Evolutionary conservation across 2,113 vertebrate species (phyloP).

Genomic region (Pelecanoides urinatrix): DNA sequence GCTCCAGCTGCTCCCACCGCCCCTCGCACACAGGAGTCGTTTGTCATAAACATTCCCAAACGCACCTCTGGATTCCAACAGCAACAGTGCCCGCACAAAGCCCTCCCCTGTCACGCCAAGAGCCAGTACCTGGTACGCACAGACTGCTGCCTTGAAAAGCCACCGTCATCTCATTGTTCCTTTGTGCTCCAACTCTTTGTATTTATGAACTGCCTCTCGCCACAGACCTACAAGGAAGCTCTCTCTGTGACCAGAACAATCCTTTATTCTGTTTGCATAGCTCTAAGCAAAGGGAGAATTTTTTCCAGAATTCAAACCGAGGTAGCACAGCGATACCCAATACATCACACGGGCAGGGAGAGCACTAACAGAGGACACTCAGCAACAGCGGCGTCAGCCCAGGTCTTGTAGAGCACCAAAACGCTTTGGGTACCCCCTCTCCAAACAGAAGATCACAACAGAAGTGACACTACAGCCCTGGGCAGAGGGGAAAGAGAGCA

Average conservation of each 20-base stretch:
- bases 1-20: constrained; percentile 31
- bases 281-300: background rate
- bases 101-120: background rate
- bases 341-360: fast-evolving
- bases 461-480: background rate
- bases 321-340: background rate
- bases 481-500: background rate
- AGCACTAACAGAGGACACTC: fast-evolving
- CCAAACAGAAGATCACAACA: background rate
- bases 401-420: fast-evolving
- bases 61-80: background rate
- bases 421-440: background rate
- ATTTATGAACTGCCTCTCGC: background rate
- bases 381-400: background rate
- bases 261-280: background rate
- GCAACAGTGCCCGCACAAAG: background rate
- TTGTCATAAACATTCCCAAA: background rate
- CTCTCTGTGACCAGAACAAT: background rate
- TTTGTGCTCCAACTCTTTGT: constrained; percentile 12
- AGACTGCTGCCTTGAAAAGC: background rate
- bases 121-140: background rate
- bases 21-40: background rate
- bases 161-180: background rate
- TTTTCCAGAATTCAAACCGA: background rate
- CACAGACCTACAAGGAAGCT: background rate